Conservation (phyloP, 37 sponge, comb jelly and placozoan species). For the Lycopodina hypogea region DNA sequence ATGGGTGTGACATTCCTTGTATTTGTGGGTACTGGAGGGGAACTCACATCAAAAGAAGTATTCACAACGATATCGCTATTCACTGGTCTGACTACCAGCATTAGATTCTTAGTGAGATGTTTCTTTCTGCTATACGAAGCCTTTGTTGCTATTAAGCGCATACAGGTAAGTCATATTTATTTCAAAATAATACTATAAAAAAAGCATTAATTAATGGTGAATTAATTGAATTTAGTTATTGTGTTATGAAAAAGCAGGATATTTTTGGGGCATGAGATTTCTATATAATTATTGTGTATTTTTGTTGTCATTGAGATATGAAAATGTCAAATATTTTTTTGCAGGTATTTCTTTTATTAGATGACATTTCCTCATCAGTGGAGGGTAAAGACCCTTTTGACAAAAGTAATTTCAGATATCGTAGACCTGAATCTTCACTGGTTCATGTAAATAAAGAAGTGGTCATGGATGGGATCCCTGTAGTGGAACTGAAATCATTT, state of each 20-base stretch:
- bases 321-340: not conserved
- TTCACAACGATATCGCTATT: constrained; percentile 49
- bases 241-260: too few species aligned
- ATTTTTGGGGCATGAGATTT: too few species aligned
- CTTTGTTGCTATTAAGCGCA: constrained; percentile 54
- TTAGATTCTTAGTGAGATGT: constrained; percentile 11
- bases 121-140: constrained; percentile 38
- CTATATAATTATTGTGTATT: not conserved
- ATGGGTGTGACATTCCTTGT: constrained; percentile 42
- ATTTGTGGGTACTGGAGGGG: constrained; percentile 16
- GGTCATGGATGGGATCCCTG: not conserved
- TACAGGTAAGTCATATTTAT: constrained; percentile 35
- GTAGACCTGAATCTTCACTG: not conserved
- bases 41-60: constrained; percentile 40
- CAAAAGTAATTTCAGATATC: not conserved
- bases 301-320: not conserved
- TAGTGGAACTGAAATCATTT: not conserved
- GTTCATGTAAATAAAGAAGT: not conserved
- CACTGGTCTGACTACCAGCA: constrained; percentile 7
- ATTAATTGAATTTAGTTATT: not conserved
- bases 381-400: not conserved
- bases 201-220: not conserved
- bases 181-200: not conserved
- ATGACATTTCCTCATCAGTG: not conserved
- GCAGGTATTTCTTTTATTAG: not conserved